phyloP scores from a whole-genome alignment of 2,888 invertebrate genomes.

The Synanthedon tipuliformis region DNA sequence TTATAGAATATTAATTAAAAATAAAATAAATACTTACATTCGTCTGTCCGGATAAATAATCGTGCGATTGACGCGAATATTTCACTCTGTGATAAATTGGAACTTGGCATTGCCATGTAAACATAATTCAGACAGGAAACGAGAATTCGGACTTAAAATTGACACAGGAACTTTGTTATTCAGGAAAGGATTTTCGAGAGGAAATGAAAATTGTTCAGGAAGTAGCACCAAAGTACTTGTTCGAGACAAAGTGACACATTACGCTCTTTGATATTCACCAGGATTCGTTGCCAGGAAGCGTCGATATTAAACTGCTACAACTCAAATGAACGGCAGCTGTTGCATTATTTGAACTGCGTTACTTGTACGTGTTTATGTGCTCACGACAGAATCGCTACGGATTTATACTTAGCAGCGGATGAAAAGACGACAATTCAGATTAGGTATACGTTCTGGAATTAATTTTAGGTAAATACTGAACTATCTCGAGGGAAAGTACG shows the following conservation, averaged over 20 bases:
- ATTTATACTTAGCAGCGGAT: no score
- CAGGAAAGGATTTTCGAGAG: constrained; percentile 34
- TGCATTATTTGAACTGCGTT: no score
- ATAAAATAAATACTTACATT: no score
- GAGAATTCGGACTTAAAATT: constrained; percentile 37
- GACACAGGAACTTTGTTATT: constrained; percentile 31
- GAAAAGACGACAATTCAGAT: no score
- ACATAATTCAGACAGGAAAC: constrained; percentile 8
- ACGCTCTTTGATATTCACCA: constrained; percentile 26
- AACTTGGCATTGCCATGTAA: not conserved
- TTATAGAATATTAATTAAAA: no score
- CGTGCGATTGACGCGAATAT: not conserved
- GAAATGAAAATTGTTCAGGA: constrained; percentile 57
- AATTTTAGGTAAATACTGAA: no score
- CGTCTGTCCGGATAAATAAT: no score
- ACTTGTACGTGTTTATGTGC: no score
- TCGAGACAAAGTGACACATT: constrained; percentile 38
- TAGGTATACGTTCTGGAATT: no score
- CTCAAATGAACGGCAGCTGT: not conserved
- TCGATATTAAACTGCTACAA: not conserved
- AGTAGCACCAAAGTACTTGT: constrained; percentile 43
- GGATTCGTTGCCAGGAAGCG: not conserved
- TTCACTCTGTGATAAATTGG: not conserved
- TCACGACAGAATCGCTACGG: no score
- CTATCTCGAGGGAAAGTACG: no score